Base-by-base conservation (phyloP, 2,888 invertebrate genomes). In the Peribatodes rhomboidaria region DNA sequence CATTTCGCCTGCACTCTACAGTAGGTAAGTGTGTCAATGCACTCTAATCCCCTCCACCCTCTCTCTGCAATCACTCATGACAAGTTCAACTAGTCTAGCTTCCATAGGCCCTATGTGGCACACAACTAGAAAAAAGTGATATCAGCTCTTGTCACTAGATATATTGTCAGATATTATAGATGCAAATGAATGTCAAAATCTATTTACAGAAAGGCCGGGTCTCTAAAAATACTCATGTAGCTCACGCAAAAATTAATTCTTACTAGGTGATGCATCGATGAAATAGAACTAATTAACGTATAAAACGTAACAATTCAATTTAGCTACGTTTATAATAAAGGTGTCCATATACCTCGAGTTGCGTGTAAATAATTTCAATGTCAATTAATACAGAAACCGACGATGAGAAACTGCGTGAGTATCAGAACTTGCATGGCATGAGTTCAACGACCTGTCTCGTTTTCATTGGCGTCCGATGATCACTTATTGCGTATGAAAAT, bases 11-110 rank as follows among this genome's bases (percentile, higher is more conserved):
- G 89, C 90, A 89, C 82, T 84, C 81, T 85, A 86, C 88, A 90
- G 89, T 92, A 89, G 92, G 92, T 92, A 93, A 93, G 90, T 93
- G 78, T 90, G 92, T 88, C 92, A 89, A 90, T 91, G 92, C 90
- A 92, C 92, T 92, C 88, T 82, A 82, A 85, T 87, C 89, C 89
- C 88, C 89, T 80, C 87, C 79, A 79, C 80, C 78, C 76, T 86
- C 82, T 85, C 83, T 85, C 81, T 82, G 86, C 85, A 87, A 89
- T 89, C 87, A 87, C 85, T 89, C 86, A 87, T 88, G 85, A 86
- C 87, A 87, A 89, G 88, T 88, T 88, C 85, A 86, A 80, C 84
- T 81, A 74, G 85, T 85, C 85, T 89, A 86, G 85, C 79, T 74
- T 71, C 62, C 53, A 61, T 63, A 20, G 69, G 71, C 67, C 76